Base-by-base conservation (phyloP, 2,797 vertebrate species). In the Bradypodion pumilum region DNA sequence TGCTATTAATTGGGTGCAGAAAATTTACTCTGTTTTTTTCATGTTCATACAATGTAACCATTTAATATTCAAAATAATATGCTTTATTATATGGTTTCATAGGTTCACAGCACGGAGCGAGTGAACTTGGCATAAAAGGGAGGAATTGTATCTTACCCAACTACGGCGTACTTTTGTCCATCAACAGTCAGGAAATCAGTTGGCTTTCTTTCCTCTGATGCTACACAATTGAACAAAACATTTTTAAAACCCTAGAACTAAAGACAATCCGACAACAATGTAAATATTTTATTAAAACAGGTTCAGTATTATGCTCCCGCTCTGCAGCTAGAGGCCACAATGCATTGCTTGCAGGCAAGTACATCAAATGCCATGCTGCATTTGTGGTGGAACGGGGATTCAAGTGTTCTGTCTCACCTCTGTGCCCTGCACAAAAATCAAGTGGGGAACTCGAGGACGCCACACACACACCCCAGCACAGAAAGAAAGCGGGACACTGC, bases 121-220 rank as follows among this genome's bases (percentile, higher is more conserved):
- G 35, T 80, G n/a, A 89, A 88, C 21, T 15, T 75, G 72, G 16
- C 72, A 74, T 21, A 80, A 88, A 19, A 32, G 81, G 60, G 89
- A 84, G 90, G 66, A 86, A 72, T 8, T 56, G 44, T 59, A 77
- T 91, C 98, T 92, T 95, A 99, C 98, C 98, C 98, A n/a, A 99
- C 97, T 0, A 99, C 98, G 42, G 98, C 97, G 76, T 98, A 99
- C 82, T 97, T 98, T 86, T 99, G 97, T 52, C 97, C 98, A 82
- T 97, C 96, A 1, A 99, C 96, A 66, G 96, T 91, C 86, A 99
- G 96, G 85, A 97, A 98, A 42, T 99, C 98, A 0, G 95, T 69
- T 44, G 98, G 97, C 85, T 97, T 99, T 90, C 96, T 96, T 84
- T 98, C 98, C 87, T 98, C 97, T 32, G 94, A 79, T 93, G 94